Evolutionary conservation across 1,140 invertebrate species (phyloP).

Genomic region (Monomorium pharaonis): DNA sequence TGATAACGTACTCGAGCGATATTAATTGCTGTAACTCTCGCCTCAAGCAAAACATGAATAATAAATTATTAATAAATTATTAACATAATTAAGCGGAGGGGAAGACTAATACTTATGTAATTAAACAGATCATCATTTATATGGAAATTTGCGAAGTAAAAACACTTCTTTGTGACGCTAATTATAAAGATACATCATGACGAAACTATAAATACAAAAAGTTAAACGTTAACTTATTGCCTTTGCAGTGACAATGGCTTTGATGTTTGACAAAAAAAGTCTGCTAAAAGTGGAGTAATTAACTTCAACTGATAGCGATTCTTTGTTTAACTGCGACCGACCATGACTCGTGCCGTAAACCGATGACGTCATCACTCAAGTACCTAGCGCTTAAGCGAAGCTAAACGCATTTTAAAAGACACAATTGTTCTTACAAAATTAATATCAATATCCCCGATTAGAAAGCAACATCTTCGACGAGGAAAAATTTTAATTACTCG

Average conservation of each 20-base stretch:
- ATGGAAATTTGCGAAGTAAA: background rate
- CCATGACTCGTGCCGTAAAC: slow-evolving; percentile 40
- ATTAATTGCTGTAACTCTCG: background rate
- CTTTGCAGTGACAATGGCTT: slow-evolving; percentile 15
- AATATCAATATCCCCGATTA: background rate
- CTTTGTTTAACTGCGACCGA: slow-evolving; percentile 53
- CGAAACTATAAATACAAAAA: background rate
- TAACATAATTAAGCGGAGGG: background rate
- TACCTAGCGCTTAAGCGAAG: background rate
- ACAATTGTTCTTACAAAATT: slow-evolving; percentile 1
- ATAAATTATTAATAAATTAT: background rate
- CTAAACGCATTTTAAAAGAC: background rate
- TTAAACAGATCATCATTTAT: background rate
- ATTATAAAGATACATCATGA: background rate
- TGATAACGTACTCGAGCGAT: background rate
- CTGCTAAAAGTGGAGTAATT: slow-evolving; percentile 40
- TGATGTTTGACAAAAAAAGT: slow-evolving; percentile 36
- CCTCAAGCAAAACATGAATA: background rate
- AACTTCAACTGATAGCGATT: slow-evolving; percentile 37
- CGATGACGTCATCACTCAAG: slow-evolving; percentile 47
- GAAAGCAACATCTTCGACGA: background rate
- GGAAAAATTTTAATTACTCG: background rate
- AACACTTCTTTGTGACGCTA: background rate
- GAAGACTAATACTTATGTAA: background rate
- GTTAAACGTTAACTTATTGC: slow-evolving; percentile 4